Conservation (phyloP, 2,888 invertebrate species). For the Heteromyza rotundicornis region DNA sequence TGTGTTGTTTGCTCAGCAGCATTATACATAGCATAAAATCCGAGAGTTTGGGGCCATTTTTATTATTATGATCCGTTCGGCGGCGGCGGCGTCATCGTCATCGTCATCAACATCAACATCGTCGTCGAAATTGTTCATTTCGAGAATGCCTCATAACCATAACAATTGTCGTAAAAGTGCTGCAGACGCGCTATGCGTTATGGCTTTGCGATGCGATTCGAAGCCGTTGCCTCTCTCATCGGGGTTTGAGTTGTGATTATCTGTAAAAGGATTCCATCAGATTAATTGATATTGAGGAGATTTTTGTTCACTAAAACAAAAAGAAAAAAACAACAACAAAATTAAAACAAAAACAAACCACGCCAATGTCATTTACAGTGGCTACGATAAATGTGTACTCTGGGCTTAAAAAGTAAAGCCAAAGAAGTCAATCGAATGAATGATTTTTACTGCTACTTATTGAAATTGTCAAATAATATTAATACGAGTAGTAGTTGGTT, state of each 20-base stretch:
- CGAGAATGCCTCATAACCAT: slow-evolving; percentile 39
- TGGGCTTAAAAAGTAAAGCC: background rate
- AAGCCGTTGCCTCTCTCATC: background rate
- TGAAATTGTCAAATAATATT: too few species aligned
- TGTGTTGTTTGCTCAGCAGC: too few species aligned
- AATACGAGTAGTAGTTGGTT: too few species aligned
- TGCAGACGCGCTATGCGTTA: slow-evolving; percentile 18
- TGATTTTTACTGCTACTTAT: background rate
- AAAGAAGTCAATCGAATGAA: background rate
- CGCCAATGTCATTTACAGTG: background rate
- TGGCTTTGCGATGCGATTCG: background rate
- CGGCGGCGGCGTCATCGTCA: background rate
- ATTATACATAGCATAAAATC: too few species aligned
- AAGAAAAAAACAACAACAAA: too few species aligned
- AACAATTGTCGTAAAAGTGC: slow-evolving; percentile 54
- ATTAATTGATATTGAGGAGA: slow-evolving; percentile 40
- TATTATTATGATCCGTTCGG: slow-evolving; percentile 51
- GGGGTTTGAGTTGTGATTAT: slow-evolving; percentile 39
- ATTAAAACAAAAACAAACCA: too few species aligned
- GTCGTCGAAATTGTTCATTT: background rate
- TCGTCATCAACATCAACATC: slow-evolving; percentile 33
- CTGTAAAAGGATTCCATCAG: slow-evolving; percentile 56
- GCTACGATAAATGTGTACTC: background rate
- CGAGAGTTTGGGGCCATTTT: slow-evolving; percentile 37
- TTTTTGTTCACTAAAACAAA: background rate